Evolutionary conservation across 2,888 invertebrate genomes (phyloP).

Genomic region (Pediacus dermestoides): DNA sequence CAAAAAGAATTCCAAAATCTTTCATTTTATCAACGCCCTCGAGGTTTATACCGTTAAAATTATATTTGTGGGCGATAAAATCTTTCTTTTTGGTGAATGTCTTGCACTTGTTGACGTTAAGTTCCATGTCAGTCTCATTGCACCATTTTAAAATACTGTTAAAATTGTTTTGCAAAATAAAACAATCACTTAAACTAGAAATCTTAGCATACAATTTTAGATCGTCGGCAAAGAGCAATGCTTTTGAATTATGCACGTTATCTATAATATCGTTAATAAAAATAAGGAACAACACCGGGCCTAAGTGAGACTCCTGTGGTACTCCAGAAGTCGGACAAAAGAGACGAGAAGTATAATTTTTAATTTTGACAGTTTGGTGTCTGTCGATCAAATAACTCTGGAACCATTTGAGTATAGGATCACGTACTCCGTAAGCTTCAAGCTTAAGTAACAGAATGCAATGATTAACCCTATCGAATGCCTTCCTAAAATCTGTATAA

Average conservation of each 20-base stretch:
- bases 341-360: neutral
- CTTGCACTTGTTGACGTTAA: neutral
- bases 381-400: neutral
- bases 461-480: constrained; percentile 4
- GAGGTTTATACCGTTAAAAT: neutral
- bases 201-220: neutral
- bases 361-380: neutral
- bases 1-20: neutral
- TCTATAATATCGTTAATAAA: constrained; percentile 1
- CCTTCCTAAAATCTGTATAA: constrained; percentile 2
- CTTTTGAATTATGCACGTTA: constrained; percentile 1
- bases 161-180: constrained; percentile 3
- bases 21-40: neutral
- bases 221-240: constrained; percentile 3
- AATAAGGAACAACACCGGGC: neutral
- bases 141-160: neutral
- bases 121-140: neutral
- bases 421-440: neutral
- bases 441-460: neutral
- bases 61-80: neutral
- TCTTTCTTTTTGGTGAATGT: neutral
- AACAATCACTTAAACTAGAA: neutral
- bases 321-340: neutral
- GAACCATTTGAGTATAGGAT: constrained; percentile 1
- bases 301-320: constrained; percentile 2